Base-by-base conservation (phyloP, 2,888 invertebrate species). In the Chloromyia formosa region DNA sequence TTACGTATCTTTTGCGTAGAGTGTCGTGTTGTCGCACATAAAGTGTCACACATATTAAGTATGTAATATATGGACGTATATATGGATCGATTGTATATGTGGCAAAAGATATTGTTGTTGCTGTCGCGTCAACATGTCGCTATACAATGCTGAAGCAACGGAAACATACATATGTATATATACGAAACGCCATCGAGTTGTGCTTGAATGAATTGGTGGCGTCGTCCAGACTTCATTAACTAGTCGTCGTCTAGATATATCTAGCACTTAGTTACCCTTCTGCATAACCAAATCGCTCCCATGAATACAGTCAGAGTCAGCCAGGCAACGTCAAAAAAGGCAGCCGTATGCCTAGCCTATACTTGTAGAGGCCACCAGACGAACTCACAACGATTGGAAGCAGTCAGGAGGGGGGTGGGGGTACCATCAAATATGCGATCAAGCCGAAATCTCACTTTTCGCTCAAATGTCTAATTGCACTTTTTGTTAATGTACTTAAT, bases 171-270 rank as follows among this genome's bases (percentile, higher is more conserved):
- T 9, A 42, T 5, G 7, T 12, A 42, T 9, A 42, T 42, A 42
- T n/a, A 42, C 42, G n/a, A n/a, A n/a, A n/a, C n/a, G n/a, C 27
- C 5, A 61, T 10, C 20, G 42, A 64, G 45, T 64, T 64, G 64
- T 18, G 45, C 45, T 23, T 22, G 14, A 61, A 27, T 61, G 61
- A 61, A 64, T 42, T 64, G 64, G 40, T 45, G 64, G 16, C 64
- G 64, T 45, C 40, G 64, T 45, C 64, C 64, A 64, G 64, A 64
- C 64, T 23, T 45, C 64, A 64, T 64, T 64, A 64, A 45, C 64
- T 42, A 2, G 40, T 42, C 18, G 16, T 42, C 42, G 42, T 42
- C n/a, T n/a, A n/a, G n/a, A n/a, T n/a, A n/a, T n/a, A n/a, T n/a
- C n/a, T n/a, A n/a, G n/a, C n/a, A n/a, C n/a, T n/a, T n/a, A n/a